A percentile compares a stretch with the other conserved stretches of the same genome.
Conservation (phyloP, 2,113 vertebrate species). For the Thamnophis sirtalis region DNA sequence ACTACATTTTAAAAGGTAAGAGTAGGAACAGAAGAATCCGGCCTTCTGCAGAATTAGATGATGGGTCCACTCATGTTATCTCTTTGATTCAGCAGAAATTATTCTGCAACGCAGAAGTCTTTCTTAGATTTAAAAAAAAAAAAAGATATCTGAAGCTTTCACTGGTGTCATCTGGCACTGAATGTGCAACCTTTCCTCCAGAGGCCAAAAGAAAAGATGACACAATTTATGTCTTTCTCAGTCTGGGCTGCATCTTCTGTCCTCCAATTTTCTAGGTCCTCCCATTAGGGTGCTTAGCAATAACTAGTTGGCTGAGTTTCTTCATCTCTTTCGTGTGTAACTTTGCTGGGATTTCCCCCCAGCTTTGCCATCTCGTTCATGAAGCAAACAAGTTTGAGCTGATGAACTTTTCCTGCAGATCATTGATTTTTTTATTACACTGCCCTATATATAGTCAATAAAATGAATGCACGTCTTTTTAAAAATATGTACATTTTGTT, state of each 20-base stretch:
- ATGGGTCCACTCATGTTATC: too few species aligned
- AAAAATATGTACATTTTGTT: not conserved
- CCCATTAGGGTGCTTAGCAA: not conserved
- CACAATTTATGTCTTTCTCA: too few species aligned
- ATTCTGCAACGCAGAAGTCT: not conserved
- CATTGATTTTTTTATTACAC: not conserved
- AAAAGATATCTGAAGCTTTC: not conserved
- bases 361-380: not conserved
- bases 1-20: slow-evolving; percentile 99
- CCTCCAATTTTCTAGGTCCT: not conserved
- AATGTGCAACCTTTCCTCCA: not conserved
- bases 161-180: not conserved
- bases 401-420: not conserved
- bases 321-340: not conserved
- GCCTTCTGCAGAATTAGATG: not conserved
- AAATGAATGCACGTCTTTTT: not conserved
- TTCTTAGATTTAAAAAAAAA: too few species aligned
- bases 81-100: not conserved
- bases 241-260: not conserved
- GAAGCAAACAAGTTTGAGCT: not conserved
- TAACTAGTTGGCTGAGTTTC: not conserved
- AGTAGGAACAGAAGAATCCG: not conserved
- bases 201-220: not conserved
- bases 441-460: not conserved
- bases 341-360: not conserved